Evolutionary conservation across 2,797 vertebrate genomes (phyloP).

Genomic region (Characodon lateralis): DNA sequence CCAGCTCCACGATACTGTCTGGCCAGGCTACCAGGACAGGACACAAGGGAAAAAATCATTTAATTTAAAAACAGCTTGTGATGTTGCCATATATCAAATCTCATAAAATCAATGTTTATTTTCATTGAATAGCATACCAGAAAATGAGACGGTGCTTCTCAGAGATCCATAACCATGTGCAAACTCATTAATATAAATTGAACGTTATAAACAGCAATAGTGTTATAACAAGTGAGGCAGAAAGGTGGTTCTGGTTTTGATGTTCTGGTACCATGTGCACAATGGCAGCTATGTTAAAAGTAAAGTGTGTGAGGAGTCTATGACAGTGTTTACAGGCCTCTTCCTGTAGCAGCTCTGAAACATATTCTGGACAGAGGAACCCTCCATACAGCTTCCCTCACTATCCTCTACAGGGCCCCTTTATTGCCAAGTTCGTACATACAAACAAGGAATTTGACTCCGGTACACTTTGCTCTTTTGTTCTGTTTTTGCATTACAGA

Average conservation of each 20-base stretch:
- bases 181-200: too few relatives aligned
- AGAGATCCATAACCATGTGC: background rate
- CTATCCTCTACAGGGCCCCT: background rate
- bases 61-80: too few relatives aligned
- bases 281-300: background rate
- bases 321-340: background rate
- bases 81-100: too few relatives aligned
- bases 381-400: background rate
- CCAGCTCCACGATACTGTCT: background rate
- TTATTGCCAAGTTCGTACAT: too few relatives aligned
- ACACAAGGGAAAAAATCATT: background rate
- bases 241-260: background rate
- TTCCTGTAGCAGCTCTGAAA: background rate
- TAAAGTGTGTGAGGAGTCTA: background rate
- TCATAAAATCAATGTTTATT: background rate
- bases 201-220: too few relatives aligned
- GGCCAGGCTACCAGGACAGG: background rate
- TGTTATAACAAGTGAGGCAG: too few relatives aligned
- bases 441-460: too few relatives aligned
- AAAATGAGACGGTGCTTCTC: background rate
- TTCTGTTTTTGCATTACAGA: too few relatives aligned
- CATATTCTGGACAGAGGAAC: background rate
- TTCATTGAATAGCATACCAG: background rate
- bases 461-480: too few relatives aligned
- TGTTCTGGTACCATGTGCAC: background rate